Evolutionary conservation across 2,113 vertebrate genomes (phyloP).

Genomic region (Pteruthius melanotis): DNA sequence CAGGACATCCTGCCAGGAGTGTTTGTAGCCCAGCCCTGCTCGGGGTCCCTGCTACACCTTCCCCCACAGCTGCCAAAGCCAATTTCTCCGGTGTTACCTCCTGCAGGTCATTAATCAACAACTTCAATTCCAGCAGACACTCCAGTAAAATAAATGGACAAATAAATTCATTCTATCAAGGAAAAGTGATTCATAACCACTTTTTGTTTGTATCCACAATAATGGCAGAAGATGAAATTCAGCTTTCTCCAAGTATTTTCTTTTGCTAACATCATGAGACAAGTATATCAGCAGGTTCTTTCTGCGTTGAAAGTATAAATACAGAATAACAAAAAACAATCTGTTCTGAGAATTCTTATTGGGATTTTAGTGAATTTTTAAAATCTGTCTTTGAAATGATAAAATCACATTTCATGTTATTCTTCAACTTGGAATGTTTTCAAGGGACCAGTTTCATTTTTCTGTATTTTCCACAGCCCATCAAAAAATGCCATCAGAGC

Average conservation of each 20-base stretch:
- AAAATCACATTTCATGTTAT: background rate
- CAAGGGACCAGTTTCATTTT: background rate
- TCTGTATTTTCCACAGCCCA: background rate
- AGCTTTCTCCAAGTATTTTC: background rate
- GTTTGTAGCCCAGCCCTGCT: background rate
- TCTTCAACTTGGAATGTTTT: background rate
- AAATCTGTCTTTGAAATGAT: background rate
- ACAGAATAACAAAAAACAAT: background rate
- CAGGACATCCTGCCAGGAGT: accelerated
- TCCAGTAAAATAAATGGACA: slow-evolving; percentile 28
- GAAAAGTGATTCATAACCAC: slow-evolving; percentile 62
- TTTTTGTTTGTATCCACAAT: slow-evolving; percentile 42
- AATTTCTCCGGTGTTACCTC: background rate
- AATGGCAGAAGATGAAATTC: slow-evolving; percentile 53
- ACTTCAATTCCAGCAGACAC: slow-evolving; percentile 18
- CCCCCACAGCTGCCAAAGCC: background rate
- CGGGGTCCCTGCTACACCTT: background rate
- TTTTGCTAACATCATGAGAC: background rate
- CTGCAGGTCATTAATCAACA: slow-evolving; percentile 45
- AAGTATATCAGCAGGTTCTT: background rate
- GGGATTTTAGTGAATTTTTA: background rate
- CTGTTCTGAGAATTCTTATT: background rate
- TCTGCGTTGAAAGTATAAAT: background rate
- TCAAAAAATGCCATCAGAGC: background rate
- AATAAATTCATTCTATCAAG: slow-evolving; percentile 60